Percentiles rank a stretch among this genome's conserved stretches.
These are phyloP conservation scores for Tarsius wallacei DNA, from an alignment of 2,797 vertebrate genomes.

Conservation along the genomic window DNA sequence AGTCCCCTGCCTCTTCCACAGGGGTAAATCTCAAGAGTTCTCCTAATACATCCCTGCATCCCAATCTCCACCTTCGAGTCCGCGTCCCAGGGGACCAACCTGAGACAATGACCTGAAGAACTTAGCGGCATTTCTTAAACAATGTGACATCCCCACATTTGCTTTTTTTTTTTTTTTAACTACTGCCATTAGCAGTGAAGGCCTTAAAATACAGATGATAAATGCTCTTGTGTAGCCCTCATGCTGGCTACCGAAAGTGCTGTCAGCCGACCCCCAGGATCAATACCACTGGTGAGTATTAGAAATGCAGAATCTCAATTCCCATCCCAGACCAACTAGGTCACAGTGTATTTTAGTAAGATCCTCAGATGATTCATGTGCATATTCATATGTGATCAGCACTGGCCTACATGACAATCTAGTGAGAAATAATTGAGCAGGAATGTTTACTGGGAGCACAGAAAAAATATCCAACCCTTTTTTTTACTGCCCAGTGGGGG, in stretches of 20 bases:
- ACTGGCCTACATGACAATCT: background rate
- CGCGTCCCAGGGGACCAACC: background rate
- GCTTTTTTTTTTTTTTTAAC: background rate
- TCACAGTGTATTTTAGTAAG: background rate
- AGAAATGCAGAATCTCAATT: background rate
- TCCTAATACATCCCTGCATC: rapidly evolving
- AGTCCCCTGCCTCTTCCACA: background rate
- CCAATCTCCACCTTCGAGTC: background rate
- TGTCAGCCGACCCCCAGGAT: background rate
- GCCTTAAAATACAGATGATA: background rate
- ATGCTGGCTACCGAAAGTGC: background rate
- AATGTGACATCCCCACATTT: too few species aligned
- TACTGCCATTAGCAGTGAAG: background rate
- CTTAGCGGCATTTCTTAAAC: background rate
- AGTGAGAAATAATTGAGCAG: background rate
- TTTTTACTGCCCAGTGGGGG: background rate
- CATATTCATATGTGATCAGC: too few species aligned
- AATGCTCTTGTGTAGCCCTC: background rate
- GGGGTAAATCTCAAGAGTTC: background rate
- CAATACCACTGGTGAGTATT: rapidly evolving
- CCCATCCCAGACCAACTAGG: background rate
- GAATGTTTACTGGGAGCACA: background rate
- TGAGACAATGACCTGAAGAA: background rate
- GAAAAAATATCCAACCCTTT: background rate
- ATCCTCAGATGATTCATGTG: background rate